Evolutionary conservation across 2,888 invertebrate genomes (phyloP).

Genomic region (Philopedon plagiatum): DNA sequence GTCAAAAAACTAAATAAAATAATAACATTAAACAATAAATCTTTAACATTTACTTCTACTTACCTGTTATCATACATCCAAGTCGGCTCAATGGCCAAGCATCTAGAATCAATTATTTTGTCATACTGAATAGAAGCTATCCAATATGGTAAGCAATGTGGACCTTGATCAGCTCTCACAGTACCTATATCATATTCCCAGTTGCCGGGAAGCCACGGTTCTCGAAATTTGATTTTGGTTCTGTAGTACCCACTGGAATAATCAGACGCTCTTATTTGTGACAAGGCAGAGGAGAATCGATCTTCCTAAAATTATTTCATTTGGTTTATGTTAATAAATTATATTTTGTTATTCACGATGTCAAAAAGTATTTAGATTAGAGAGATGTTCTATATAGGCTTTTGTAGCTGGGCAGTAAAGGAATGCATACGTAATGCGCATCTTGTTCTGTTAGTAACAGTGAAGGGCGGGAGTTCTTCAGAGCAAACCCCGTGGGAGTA

Average conservation of each 20-base stretch:
- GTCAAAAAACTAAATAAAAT: too few species aligned
- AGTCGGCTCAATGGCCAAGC: slow-evolving; percentile 85
- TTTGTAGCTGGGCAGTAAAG: too few species aligned
- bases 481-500: too few species aligned
- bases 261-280: slow-evolving; percentile 64
- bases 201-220: slow-evolving; percentile 73
- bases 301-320: slow-evolving; percentile 66
- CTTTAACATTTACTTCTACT: slow-evolving; percentile 40
- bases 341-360: too few species aligned
- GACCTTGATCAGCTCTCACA: slow-evolving; percentile 64
- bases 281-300: slow-evolving; percentile 64
- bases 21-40: too few species aligned
- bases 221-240: slow-evolving; percentile 73
- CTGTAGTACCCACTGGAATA: slow-evolving; percentile 69
- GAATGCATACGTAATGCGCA: too few species aligned
- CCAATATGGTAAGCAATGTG: slow-evolving; percentile 80
- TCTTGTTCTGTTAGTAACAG: too few species aligned
- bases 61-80: slow-evolving; percentile 84
- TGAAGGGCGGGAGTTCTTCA: too few species aligned
- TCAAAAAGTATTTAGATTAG: too few species aligned
- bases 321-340: too few species aligned
- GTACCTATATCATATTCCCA: slow-evolving; percentile 71
- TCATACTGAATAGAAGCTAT: slow-evolving; percentile 76
- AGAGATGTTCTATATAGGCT: too few species aligned
- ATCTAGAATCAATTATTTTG: slow-evolving; percentile 75